Percentiles rank a stretch among this genome's conserved stretches.
phyloP scores from a whole-genome alignment of 2,888 invertebrate genomes.

The Aromia moschata region DNA sequence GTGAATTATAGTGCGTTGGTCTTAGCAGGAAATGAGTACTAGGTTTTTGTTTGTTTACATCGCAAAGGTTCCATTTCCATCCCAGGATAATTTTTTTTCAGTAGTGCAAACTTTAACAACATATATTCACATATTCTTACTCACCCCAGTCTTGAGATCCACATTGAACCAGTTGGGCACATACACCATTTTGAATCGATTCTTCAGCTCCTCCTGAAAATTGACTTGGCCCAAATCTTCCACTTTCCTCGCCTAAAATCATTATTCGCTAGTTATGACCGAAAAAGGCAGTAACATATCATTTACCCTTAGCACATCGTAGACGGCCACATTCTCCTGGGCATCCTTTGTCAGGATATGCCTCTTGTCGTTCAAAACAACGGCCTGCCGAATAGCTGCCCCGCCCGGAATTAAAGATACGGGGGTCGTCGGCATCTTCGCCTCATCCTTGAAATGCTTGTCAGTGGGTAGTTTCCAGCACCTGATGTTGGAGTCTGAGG shows the following conservation, averaged over 20 bases:
- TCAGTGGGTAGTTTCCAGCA: slow-evolving; percentile 64
- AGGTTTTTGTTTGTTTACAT: too few relatives aligned
- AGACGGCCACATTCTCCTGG: slow-evolving; percentile 87
- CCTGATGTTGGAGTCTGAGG: slow-evolving; percentile 70
- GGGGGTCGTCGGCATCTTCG: slow-evolving; percentile 57
- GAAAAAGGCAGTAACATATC: too few relatives aligned
- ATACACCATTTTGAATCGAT: slow-evolving; percentile 90
- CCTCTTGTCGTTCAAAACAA: slow-evolving; percentile 94
- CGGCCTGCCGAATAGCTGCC: slow-evolving; percentile 91
- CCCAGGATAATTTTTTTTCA: too few relatives aligned
- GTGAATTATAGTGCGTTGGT: too few relatives aligned
- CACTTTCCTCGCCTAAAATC: slow-evolving; percentile 77
- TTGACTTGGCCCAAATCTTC: slow-evolving; percentile 92
- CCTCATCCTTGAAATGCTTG: slow-evolving; percentile 59
- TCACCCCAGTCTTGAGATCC: slow-evolving; percentile 93
- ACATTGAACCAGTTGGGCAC: slow-evolving; percentile 99
- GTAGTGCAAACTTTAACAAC: too few relatives aligned
- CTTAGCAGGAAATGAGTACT: too few relatives aligned
- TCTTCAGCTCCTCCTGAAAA: slow-evolving; percentile 93
- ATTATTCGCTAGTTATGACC: too few relatives aligned
- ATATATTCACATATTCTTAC: too few relatives aligned
- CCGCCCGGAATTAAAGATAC: slow-evolving; percentile 81
- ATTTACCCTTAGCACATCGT: slow-evolving; percentile 91
- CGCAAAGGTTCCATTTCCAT: too few relatives aligned
- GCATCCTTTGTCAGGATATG: slow-evolving; percentile 97